phyloP scores from a whole-genome alignment of 2,888 invertebrate genomes.

The Synanthedon formicaeformis region DNA sequence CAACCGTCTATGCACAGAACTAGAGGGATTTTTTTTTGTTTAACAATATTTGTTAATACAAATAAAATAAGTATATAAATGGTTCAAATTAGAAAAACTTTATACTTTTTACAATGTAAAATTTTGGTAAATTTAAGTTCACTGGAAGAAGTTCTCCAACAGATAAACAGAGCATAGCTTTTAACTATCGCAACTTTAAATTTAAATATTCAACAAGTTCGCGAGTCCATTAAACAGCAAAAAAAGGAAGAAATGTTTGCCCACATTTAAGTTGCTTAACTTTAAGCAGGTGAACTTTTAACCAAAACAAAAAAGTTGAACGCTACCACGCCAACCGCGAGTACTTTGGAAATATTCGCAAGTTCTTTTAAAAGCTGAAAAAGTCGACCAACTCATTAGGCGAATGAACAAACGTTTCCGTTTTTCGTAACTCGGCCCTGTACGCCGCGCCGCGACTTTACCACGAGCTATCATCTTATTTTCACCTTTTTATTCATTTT shows the following conservation, averaged over 20 bases:
- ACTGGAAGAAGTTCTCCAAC: neutral
- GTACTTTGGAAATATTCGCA: constrained; percentile 19
- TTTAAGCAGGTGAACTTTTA: constrained; percentile 5
- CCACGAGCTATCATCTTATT: neutral
- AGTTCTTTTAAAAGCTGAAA: constrained; percentile 21
- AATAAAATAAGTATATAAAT: too few species aligned
- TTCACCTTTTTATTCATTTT: too few species aligned
- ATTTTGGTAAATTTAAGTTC: too few species aligned
- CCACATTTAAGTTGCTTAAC: constrained; percentile 1
- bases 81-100: too few species aligned
- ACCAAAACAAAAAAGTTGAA: constrained; percentile 8
- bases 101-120: too few species aligned
- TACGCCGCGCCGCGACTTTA: neutral
- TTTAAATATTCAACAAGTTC: neutral
- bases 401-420: constrained; percentile 31
- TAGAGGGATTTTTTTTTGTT: too few species aligned
- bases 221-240: neutral
- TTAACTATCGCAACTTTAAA: neutral
- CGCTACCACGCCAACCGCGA: constrained; percentile 7
- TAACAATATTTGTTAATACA: too few species aligned
- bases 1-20: too few species aligned
- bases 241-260: neutral
- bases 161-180: neutral
- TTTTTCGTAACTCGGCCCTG: constrained; percentile 11
- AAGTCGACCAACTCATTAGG: constrained; percentile 42